Evolutionary conservation across 2,797 vertebrate species (phyloP).

Genomic region (Ambastaia sidthimunki): DNA sequence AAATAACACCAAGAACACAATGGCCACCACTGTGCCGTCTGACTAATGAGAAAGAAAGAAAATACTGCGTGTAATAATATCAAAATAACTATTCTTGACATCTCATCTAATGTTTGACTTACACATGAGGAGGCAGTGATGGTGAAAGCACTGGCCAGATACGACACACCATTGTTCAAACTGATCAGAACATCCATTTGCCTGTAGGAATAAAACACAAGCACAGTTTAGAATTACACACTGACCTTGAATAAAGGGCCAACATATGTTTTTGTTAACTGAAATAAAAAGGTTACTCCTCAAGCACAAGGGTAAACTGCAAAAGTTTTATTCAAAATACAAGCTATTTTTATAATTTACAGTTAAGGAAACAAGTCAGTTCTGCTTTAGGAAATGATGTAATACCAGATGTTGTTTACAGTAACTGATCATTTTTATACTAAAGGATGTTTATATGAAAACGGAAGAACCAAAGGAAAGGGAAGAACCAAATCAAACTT

Average conservation of each 20-base stretch:
- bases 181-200: slow-evolving; percentile 91
- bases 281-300: not conserved
- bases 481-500: not conserved
- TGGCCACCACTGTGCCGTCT: slow-evolving; percentile 78
- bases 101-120: slow-evolving; percentile 73
- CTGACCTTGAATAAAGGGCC: not conserved
- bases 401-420: not conserved
- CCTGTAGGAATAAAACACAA: slow-evolving; percentile 69
- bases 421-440: not conserved
- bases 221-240: slow-evolving; percentile 8
- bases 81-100: not conserved
- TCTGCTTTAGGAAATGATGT: not conserved
- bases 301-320: not conserved
- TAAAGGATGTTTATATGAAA: not conserved
- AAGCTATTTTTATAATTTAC: too few relatives aligned
- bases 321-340: too few relatives aligned
- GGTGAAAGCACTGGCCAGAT: slow-evolving; percentile 82
- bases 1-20: slow-evolving; percentile 88
- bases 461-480: not conserved
- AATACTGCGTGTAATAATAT: too few relatives aligned
- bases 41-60: slow-evolving; percentile 73
- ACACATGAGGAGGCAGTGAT: slow-evolving; percentile 92
- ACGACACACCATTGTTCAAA: slow-evolving; percentile 85
- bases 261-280: not conserved
- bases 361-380: not conserved